A percentile compares a stretch with the other conserved stretches of the same genome.
Evolutionary conservation across 1,140 invertebrate species (phyloP).

Genomic region (Nasonia giraulti): DNA sequence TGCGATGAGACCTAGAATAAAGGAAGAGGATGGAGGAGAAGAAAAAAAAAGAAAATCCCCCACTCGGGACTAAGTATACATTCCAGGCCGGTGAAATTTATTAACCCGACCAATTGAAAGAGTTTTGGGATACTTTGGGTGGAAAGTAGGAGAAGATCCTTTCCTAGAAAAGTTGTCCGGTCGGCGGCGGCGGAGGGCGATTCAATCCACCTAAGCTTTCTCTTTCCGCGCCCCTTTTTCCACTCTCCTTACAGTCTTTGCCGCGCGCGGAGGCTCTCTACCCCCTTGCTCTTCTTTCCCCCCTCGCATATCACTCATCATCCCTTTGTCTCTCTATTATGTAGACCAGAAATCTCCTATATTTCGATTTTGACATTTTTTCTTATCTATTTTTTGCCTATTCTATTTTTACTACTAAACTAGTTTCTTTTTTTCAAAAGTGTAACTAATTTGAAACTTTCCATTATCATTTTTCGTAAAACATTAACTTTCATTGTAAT

Average conservation of each 20-base stretch:
- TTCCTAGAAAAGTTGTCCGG: constrained; percentile 21
- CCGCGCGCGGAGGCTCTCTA: too few relatives aligned
- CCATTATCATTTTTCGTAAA: too few relatives aligned
- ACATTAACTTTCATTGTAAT: too few relatives aligned
- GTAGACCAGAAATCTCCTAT: background rate
- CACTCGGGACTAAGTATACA: background rate
- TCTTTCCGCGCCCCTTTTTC: background rate
- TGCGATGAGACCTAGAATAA: constrained; percentile 81
- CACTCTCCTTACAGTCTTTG: background rate
- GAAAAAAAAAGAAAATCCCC: background rate
- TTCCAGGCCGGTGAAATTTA: constrained; percentile 19
- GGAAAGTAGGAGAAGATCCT: constrained; percentile 9
- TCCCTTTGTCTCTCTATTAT: background rate
- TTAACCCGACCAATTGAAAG: constrained; percentile 23
- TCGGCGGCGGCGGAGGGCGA: background rate
- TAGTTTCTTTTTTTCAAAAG: too few relatives aligned
- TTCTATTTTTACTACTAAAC: background rate
- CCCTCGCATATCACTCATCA: background rate
- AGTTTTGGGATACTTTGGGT: constrained; percentile 33
- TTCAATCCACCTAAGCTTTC: background rate
- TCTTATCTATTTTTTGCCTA: background rate
- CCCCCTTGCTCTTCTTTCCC: too few relatives aligned
- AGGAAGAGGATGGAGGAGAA: background rate
- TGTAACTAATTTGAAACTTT: too few relatives aligned
- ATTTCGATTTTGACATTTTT: background rate